phyloP scores from a whole-genome alignment of 1,140 invertebrate genomes.

The Drosophila kikkawai region DNA sequence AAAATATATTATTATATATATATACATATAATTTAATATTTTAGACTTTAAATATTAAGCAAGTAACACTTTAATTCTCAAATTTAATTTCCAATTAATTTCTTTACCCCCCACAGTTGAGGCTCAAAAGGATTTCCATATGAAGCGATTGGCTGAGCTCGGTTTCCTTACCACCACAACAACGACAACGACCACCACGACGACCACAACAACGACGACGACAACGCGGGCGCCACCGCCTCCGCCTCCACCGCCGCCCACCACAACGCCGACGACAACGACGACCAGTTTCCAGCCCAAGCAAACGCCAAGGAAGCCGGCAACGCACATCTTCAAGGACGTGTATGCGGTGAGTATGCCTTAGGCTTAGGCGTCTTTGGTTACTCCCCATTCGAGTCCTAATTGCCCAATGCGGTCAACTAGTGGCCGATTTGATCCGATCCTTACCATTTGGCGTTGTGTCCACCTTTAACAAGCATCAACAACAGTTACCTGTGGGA shows the following conservation, averaged over 20 bases:
- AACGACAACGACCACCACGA: slow-evolving; percentile 84
- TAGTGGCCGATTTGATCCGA: slow-evolving; percentile 20
- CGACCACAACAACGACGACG: slow-evolving; percentile 79
- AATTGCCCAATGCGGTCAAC: slow-evolving; percentile 55
- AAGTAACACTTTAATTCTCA: not conserved
- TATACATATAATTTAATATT: not conserved
- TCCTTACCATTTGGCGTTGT: slow-evolving; percentile 8
- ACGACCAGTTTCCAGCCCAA: slow-evolving; percentile 71
- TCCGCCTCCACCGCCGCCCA: slow-evolving; percentile 62
- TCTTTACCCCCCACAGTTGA: slow-evolving; percentile 88
- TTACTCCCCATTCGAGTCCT: slow-evolving; percentile 41
- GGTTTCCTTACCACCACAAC: slow-evolving; percentile 85
- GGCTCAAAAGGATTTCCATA: slow-evolving; percentile 94
- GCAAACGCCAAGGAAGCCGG: slow-evolving; percentile 72
- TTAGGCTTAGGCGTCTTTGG: slow-evolving; percentile 23
- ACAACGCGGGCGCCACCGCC: slow-evolving; percentile 71
- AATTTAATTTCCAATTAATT: too few species aligned
- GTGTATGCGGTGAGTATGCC: slow-evolving; percentile 54
- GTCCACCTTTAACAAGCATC: slow-evolving; percentile 58
- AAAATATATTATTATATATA: not conserved
- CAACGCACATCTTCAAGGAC: slow-evolving; percentile 76
- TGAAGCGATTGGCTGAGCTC: slow-evolving; percentile 87
- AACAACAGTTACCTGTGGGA: slow-evolving; percentile 45
- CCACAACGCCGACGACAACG: slow-evolving; percentile 74
- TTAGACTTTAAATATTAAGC: not conserved